phyloP scores from a whole-genome alignment of 2,113 vertebrate species.

The Pleuronectes platessa region DNA sequence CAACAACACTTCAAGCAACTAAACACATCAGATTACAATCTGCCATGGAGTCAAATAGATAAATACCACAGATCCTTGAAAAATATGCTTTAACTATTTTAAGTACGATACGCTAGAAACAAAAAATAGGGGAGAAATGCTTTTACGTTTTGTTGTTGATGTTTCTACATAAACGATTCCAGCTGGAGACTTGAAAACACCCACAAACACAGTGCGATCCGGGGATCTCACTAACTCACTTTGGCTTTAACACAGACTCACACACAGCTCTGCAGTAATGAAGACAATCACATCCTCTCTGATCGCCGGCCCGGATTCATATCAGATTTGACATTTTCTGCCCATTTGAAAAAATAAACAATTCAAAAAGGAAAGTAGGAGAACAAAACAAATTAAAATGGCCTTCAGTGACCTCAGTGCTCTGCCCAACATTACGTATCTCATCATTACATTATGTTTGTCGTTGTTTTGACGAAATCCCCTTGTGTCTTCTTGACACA shows the following conservation, averaged over 20 bases:
- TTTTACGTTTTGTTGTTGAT: not conserved
- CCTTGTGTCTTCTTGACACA: not conserved
- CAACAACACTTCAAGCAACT: not conserved
- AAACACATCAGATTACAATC: not conserved
- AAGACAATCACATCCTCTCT: not conserved
- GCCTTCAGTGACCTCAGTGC: not conserved
- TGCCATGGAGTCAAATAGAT: too few relatives aligned
- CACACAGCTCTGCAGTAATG: not conserved
- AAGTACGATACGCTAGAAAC: not conserved
- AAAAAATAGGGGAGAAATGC: not conserved
- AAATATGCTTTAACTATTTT: not conserved
- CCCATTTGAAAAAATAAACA: not conserved
- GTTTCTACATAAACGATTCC: not conserved
- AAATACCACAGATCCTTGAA: too few relatives aligned
- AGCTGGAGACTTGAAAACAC: not conserved
- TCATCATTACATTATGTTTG: not conserved
- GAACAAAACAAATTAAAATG: not conserved
- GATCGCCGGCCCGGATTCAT: not conserved
- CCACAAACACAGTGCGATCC: not conserved
- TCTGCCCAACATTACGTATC: not conserved
- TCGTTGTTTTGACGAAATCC: not conserved
- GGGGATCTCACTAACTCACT: not conserved
- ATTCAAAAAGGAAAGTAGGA: not conserved
- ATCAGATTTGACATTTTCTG: slow-evolving; percentile 1
- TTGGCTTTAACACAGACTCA: not conserved